A percentile compares a stretch with the other conserved stretches of the same genome.
phyloP scores from a whole-genome alignment of 2,797 vertebrate species.

The Anabas testudineus region DNA sequence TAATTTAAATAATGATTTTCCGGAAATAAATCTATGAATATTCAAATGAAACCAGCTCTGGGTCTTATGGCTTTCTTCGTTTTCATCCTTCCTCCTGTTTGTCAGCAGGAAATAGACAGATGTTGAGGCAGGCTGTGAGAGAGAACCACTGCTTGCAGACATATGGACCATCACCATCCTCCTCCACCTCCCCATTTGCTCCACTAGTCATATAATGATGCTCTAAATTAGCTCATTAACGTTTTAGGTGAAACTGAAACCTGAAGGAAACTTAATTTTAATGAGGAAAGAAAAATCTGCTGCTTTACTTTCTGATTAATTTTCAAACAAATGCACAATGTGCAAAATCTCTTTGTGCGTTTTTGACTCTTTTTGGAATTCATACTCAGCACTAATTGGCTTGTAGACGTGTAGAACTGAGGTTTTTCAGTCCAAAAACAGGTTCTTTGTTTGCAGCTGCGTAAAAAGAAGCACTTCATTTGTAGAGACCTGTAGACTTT shows the following conservation, averaged over 20 bases:
- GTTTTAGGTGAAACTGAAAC: constrained; percentile 9
- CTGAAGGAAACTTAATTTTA: constrained; percentile 24
- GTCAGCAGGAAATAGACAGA: constrained; percentile 27
- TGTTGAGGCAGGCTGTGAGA: constrained; percentile 38
- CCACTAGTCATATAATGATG: constrained; percentile 33
- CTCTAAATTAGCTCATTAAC: constrained; percentile 44
- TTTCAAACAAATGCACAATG: neutral
- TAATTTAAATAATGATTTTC: too few species aligned
- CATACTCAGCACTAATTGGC: neutral
- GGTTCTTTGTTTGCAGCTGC: too few species aligned
- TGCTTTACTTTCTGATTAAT: constrained; percentile 3
- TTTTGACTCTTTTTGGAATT: neutral
- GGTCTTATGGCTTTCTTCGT: constrained; percentile 2
- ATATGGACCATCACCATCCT: constrained; percentile 29
- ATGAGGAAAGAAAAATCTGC: constrained; percentile 20
- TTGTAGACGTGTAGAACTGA: constrained; percentile 1
- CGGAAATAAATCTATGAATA: too few species aligned
- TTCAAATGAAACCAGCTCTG: neutral
- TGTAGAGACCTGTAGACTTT: neutral
- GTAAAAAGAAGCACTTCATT: neutral
- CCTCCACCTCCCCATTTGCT: constrained; percentile 39
- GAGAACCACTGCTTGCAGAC: constrained; percentile 24
- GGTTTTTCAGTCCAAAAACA: neutral
- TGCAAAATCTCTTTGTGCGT: neutral
- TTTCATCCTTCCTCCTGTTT: constrained; percentile 23